phyloP scores from a whole-genome alignment of 30 jellyfish, hydroid and myxozoan species.

The Chironex yamaguchii region DNA sequence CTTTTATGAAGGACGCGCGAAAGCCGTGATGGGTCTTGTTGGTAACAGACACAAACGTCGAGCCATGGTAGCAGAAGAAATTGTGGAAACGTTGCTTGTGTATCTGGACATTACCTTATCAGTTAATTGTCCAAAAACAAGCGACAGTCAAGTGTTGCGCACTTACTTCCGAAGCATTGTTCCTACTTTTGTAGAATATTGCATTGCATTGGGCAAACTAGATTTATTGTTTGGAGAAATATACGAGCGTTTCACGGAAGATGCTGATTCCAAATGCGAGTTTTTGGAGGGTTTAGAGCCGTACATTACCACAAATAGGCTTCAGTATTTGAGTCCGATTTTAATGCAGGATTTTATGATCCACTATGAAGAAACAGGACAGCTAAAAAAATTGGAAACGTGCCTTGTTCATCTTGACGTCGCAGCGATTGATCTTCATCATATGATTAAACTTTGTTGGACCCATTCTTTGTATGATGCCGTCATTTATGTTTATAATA shows the following conservation, averaged over 20 bases:
- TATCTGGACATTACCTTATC: slow-evolving; percentile 91
- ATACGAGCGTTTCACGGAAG: slow-evolving; percentile 92
- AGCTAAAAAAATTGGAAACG: slow-evolving; percentile 78
- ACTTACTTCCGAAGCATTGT: slow-evolving; percentile 82
- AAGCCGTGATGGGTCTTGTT: slow-evolving; percentile 91
- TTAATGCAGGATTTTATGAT: slow-evolving; percentile 95
- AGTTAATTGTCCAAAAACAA: slow-evolving; percentile 94
- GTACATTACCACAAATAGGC: slow-evolving; percentile 78
- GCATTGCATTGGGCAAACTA: slow-evolving; percentile 75
- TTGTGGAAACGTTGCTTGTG: slow-evolving; percentile 75
- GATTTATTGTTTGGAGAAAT: slow-evolving; percentile 85
- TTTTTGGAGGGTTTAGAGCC: slow-evolving; percentile 90
- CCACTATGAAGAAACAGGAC: slow-evolving; percentile 86
- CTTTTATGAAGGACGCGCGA: slow-evolving; percentile 88
- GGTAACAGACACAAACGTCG: slow-evolving; percentile 73
- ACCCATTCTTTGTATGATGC: slow-evolving; percentile 91
- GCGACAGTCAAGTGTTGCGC: slow-evolving; percentile 61
- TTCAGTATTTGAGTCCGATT: slow-evolving; percentile 77
- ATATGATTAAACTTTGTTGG: slow-evolving; percentile 98
- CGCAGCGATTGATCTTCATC: slow-evolving; percentile 86
- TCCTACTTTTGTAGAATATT: slow-evolving; percentile 85
- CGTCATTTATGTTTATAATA: slow-evolving; percentile 90
- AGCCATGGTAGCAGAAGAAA: slow-evolving; percentile 79
- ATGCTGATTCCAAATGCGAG: slow-evolving; percentile 75
- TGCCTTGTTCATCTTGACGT: slow-evolving; percentile 92